Evolutionary conservation across 2,888 invertebrate genomes (phyloP).

Genomic region (Steinernema scapterisci): DNA sequence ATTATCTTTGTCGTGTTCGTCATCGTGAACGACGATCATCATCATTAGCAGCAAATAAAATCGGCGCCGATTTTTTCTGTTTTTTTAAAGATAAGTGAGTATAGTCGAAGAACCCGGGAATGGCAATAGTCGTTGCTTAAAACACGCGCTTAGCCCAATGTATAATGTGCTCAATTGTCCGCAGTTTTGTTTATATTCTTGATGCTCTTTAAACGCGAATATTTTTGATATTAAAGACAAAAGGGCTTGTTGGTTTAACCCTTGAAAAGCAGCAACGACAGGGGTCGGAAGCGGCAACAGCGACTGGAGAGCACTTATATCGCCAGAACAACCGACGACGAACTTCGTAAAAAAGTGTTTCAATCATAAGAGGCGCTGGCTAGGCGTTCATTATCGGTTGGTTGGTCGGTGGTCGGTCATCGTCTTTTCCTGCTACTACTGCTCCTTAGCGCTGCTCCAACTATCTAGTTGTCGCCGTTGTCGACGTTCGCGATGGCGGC

Average conservation of each 20-base stretch:
- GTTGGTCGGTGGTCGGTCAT: background rate
- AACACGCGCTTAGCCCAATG: background rate
- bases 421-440: background rate
- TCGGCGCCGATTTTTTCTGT: background rate
- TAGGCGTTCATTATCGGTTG: too few species aligned
- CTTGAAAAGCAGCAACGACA: too few species aligned
- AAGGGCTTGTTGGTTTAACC: too few species aligned
- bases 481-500: too few species aligned
- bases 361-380: background rate
- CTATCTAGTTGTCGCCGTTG: background rate
- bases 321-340: too few species aligned
- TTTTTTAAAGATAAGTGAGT: too few species aligned
- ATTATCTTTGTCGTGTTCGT: background rate
- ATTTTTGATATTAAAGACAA: too few species aligned
- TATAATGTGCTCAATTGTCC: background rate
- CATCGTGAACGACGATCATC: background rate
- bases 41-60: background rate
- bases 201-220: too few species aligned
- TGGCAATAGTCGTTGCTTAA: background rate
- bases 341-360: background rate
- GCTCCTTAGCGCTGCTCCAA: background rate
- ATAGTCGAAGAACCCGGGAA: background rate
- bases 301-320: too few species aligned
- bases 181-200: too few species aligned
- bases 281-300: too few species aligned